phyloP scores from a whole-genome alignment of 2,888 invertebrate species.

The Idaea biselata region DNA sequence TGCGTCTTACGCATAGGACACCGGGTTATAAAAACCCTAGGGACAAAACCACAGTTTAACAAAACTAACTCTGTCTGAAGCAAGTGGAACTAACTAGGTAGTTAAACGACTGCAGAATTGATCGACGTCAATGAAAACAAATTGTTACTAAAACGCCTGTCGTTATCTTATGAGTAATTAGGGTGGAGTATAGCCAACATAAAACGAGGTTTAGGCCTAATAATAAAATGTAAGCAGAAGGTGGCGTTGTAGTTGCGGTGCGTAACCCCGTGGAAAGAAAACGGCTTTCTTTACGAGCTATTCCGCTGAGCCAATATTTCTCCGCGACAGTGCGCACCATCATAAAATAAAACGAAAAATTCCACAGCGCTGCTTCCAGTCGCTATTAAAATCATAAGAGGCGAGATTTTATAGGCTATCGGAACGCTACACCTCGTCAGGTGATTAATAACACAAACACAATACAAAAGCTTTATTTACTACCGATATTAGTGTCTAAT shows the following conservation, averaged over 20 bases:
- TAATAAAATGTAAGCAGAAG: conserved; percentile 62
- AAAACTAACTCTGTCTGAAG: too few relatives aligned
- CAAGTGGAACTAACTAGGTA: not conserved
- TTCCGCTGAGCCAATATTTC: conserved; percentile 80
- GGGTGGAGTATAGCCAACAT: conserved; percentile 32
- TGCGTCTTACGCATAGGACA: too few relatives aligned
- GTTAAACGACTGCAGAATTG: not conserved
- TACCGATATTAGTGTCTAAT: not conserved
- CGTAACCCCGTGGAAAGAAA: conserved; percentile 74
- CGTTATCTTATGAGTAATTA: conserved; percentile 11
- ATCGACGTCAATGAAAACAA: not conserved
- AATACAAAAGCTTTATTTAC: conserved; percentile 25
- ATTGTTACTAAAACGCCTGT: conserved; percentile 2
- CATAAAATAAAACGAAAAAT: conserved; percentile 82
- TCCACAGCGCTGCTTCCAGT: conserved; percentile 70
- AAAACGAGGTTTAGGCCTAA: conserved; percentile 49
- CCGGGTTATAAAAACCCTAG: too few relatives aligned
- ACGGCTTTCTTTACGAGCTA: conserved; percentile 80
- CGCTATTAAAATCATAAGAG: conserved; percentile 77
- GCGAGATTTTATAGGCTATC: conserved; percentile 72
- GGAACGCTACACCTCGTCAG: conserved; percentile 56
- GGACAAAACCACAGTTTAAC: too few relatives aligned
- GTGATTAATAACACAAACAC: conserved; percentile 67
- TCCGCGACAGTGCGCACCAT: conserved; percentile 78
- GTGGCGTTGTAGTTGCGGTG: conserved; percentile 65